These are phyloP conservation scores for Dendronephthya gigantea DNA, from an alignment of 64 coral and sea anemone genomes.

Conservation along the genomic window DNA sequence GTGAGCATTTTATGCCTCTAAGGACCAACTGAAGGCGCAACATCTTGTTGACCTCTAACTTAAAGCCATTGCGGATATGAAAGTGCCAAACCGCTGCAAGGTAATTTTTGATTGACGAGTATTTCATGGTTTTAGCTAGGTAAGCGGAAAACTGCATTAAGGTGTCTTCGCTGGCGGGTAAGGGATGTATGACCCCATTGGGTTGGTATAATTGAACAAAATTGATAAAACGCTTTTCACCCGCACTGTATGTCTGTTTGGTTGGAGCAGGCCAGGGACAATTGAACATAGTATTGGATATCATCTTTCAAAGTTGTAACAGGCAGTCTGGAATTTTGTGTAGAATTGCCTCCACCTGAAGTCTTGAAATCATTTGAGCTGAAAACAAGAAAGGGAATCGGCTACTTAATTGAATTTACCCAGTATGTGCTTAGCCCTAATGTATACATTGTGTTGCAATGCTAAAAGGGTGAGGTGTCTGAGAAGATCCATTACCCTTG, in stretches of 20 bases:
- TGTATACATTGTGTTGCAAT: not conserved
- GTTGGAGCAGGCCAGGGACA: not conserved
- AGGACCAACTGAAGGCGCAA: not conserved
- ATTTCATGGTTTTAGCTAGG: too few relatives aligned
- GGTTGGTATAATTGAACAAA: too few relatives aligned
- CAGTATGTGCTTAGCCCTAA: slow-evolving; percentile 4
- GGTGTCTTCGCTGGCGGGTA: too few relatives aligned
- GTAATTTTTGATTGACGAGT: too few relatives aligned
- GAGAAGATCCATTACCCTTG: slow-evolving; percentile 18
- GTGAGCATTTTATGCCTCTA: not conserved
- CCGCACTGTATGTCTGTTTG: slow-evolving; percentile 5
- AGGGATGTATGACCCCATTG: too few relatives aligned
- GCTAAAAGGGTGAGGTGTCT: not conserved
- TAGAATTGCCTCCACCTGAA: not conserved
- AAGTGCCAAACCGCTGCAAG: too few relatives aligned
- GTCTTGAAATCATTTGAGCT: not conserved
- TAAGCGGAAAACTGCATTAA: too few relatives aligned
- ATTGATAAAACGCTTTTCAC: slow-evolving; percentile 23
- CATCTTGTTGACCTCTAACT: not conserved
- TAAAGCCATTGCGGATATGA: too few relatives aligned
- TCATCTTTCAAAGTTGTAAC: too few relatives aligned
- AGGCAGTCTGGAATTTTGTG: too few relatives aligned
- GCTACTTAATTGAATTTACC: slow-evolving; percentile 7
- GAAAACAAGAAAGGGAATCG: slow-evolving; percentile 26
- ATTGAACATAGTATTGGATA: not conserved